Conservation (phyloP, 2,113 vertebrate species). For the Chamaea fasciata region DNA sequence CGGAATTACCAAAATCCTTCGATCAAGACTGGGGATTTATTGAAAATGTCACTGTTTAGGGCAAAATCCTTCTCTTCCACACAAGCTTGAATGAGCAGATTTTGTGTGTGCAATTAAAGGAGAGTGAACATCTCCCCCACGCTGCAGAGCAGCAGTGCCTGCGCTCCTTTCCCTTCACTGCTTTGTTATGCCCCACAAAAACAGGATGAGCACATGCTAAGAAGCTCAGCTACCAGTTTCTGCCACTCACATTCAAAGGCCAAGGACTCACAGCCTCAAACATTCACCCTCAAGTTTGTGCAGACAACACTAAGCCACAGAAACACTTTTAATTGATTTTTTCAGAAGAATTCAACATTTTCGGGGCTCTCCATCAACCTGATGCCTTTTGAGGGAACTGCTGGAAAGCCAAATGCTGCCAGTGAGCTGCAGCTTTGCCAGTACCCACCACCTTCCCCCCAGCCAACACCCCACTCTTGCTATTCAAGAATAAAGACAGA, state of each 20-base stretch:
- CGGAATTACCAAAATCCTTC: neutral
- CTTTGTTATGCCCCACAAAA: neutral
- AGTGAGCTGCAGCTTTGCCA: neutral
- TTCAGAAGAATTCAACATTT: neutral
- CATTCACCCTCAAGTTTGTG: fast-evolving
- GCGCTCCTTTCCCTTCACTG: neutral
- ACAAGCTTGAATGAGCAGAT: neutral
- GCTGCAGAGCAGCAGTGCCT: neutral
- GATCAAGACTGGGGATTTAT: neutral
- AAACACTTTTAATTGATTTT: neutral
- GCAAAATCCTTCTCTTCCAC: neutral
- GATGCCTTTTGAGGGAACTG: neutral
- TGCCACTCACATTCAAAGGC: neutral
- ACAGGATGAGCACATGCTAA: neutral
- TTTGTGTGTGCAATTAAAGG: neutral
- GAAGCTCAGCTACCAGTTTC: neutral
- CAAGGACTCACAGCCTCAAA: neutral
- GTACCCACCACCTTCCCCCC: neutral
- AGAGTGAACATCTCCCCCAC: neutral
- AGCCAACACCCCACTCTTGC: neutral
- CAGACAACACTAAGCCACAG: neutral
- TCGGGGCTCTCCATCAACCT: neutral
- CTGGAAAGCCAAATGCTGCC: fast-evolving
- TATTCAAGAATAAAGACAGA: neutral
- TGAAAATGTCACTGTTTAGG: neutral